phyloP scores from a whole-genome alignment of 2,888 invertebrate species.

The Drosophila phalerata region DNA sequence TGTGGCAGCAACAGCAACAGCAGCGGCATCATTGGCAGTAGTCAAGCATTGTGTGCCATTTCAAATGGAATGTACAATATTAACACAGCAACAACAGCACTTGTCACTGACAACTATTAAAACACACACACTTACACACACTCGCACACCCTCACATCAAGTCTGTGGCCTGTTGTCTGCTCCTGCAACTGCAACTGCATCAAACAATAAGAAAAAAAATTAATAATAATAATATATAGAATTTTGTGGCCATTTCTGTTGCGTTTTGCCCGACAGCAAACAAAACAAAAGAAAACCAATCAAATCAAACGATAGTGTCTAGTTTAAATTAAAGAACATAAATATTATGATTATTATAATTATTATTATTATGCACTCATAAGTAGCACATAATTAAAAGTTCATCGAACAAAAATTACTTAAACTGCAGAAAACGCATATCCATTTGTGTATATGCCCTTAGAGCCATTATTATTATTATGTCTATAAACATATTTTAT shows the following conservation, averaged over 20 bases:
- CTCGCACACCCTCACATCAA: conserved; percentile 13
- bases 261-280: conserved; percentile 57
- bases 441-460: conserved; percentile 35
- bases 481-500: conserved; percentile 20
- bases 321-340: conserved; percentile 54
- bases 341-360: conserved; percentile 19
- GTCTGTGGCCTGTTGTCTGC: conserved; percentile 43
- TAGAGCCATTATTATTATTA: conserved; percentile 36
- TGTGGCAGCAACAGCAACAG: conserved; percentile 35
- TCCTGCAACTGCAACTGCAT: conserved; percentile 21
- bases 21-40: conserved; percentile 17
- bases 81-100: conserved; percentile 35
- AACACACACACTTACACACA: conserved; percentile 7
- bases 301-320: conserved; percentile 68
- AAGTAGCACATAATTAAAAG: conserved; percentile 57
- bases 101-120: conserved; percentile 50
- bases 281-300: conserved; percentile 51
- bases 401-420: conserved; percentile 77
- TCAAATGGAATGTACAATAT: conserved; percentile 42
- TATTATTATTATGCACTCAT: conserved; percentile 30
- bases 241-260: conserved; percentile 77
- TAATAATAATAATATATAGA: conserved; percentile 57
- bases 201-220: background rate
- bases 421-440: conserved; percentile 43
- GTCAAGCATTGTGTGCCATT: conserved; percentile 39